Evolutionary conservation across 2,113 vertebrate genomes (phyloP).

Genomic region (Pycnonotus jocosus): DNA sequence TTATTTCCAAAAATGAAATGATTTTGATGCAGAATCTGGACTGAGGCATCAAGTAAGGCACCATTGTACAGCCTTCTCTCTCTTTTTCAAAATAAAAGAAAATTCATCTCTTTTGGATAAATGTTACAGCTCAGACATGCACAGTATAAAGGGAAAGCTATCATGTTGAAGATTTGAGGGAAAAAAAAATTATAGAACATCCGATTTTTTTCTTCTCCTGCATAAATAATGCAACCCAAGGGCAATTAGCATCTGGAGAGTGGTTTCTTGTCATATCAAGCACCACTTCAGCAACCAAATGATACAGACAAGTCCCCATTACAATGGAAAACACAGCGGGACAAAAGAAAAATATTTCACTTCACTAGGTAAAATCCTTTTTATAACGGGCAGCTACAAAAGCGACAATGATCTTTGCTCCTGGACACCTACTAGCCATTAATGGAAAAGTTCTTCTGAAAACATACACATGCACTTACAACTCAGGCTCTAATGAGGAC

Average conservation of each 20-base stretch:
- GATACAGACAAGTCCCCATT: not conserved
- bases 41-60: not conserved
- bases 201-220: not conserved
- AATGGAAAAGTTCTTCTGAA: conserved; percentile 45
- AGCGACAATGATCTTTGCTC: conserved; percentile 40
- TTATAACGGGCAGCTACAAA: conserved; percentile 24
- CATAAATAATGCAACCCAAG: not conserved
- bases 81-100: not conserved
- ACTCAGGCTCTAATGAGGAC: conserved; percentile 37
- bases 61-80: rapidly evolving
- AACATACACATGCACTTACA: conserved; percentile 40
- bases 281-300: conserved; percentile 1
- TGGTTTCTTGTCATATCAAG: not conserved
- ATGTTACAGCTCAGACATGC: not conserved
- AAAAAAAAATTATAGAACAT: not conserved
- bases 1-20: not conserved
- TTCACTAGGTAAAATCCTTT: conserved; percentile 1
- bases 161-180: not conserved
- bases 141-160: not conserved
- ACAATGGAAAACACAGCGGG: conserved; percentile 8
- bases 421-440: conserved; percentile 41
- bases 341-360: conserved; percentile 9
- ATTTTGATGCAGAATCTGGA: not conserved
- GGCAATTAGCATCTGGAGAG: conserved; percentile 4
- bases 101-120: not conserved